These are phyloP conservation scores for Nemapogon koenigi DNA, from an alignment of 2,888 invertebrate genomes.

Conservation along the genomic window DNA sequence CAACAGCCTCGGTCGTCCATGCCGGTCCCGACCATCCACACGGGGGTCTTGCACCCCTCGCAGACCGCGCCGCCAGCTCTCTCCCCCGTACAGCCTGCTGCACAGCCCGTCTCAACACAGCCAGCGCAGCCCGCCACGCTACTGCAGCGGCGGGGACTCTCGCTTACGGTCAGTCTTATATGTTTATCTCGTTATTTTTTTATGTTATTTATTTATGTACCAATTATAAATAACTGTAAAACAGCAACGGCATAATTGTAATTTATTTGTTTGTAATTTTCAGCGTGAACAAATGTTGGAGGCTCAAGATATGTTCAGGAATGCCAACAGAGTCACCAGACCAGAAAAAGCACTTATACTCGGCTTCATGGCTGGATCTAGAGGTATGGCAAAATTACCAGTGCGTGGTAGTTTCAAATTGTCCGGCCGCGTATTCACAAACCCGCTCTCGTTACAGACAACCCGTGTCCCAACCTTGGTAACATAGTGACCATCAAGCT, in stretches of 20 bases:
- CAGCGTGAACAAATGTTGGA: constrained; percentile 96
- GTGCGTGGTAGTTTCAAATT: constrained; percentile 5
- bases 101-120: constrained; percentile 17
- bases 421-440: neutral
- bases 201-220: constrained; percentile 3
- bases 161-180: constrained; percentile 66
- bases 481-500: constrained; percentile 96
- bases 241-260: too few relatives aligned
- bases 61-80: constrained; percentile 10
- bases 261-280: constrained; percentile 30
- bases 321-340: constrained; percentile 93
- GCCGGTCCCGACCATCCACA: constrained; percentile 24
- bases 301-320: constrained; percentile 97
- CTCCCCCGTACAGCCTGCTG: constrained; percentile 16
- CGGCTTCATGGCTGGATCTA: constrained; percentile 98
- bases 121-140: constrained; percentile 27
- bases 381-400: constrained; percentile 62
- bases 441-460: constrained; percentile 70
- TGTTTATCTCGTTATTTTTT: constrained; percentile 9
- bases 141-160: constrained; percentile 69
- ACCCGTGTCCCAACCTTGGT: constrained; percentile 96
- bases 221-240: too few relatives aligned
- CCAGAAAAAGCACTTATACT: constrained; percentile 97
- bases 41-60: constrained; percentile 15
- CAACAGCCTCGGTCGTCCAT: constrained; percentile 16